Percentiles rank a stretch among this genome's conserved stretches.
phyloP scores from a whole-genome alignment of 2,888 invertebrate genomes.

The Pyralis farinalis region DNA sequence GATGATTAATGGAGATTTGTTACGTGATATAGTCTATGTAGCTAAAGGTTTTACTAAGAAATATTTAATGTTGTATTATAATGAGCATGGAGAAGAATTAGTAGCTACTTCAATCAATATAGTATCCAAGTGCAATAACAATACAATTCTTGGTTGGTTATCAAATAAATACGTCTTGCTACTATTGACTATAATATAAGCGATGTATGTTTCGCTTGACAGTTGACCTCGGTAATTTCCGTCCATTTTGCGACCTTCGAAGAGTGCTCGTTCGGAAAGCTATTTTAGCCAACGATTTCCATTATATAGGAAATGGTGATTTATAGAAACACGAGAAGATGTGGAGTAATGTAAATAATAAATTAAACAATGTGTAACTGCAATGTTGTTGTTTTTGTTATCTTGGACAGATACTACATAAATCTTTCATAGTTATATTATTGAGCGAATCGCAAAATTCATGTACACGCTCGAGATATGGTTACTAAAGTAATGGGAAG shows the following conservation, averaged over 20 bases:
- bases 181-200: not conserved
- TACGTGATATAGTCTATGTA: too few species aligned
- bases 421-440: too few species aligned
- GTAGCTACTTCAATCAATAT: too few species aligned
- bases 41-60: too few species aligned
- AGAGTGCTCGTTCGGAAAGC: constrained; percentile 15
- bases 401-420: too few species aligned
- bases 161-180: not conserved
- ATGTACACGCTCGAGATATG: too few species aligned
- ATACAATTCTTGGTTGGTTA: constrained; percentile 3
- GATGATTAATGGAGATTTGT: constrained; percentile 7
- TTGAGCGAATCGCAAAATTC: too few species aligned
- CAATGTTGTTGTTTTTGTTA: not conserved
- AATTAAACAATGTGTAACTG: constrained; percentile 2
- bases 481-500: too few species aligned
- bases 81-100: too few species aligned
- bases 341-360: not conserved
- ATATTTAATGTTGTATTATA: too few species aligned
- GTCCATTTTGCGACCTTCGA: constrained; percentile 23
- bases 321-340: not conserved
- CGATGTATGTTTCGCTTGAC: constrained; percentile 9
- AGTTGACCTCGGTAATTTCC: constrained; percentile 22
- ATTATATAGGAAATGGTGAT: constrained; percentile 6
- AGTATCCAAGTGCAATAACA: not conserved
- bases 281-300: constrained; percentile 14